These are phyloP conservation scores for Intellagama lesueurii DNA, from an alignment of 2,797 vertebrate species.

Conservation along the genomic window DNA sequence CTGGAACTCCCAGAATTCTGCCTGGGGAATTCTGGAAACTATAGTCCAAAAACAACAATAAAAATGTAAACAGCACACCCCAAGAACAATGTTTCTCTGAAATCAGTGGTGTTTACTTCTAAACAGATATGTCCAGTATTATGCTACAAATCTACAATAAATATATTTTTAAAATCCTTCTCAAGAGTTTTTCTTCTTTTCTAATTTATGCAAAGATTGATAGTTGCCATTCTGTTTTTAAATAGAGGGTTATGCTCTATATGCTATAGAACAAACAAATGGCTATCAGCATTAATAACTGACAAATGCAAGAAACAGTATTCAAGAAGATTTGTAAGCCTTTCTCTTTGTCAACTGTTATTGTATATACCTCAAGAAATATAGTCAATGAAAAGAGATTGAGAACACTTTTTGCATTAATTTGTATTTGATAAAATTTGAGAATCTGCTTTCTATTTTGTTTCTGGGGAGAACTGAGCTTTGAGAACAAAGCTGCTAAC, in stretches of 20 bases:
- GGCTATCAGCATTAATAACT: neutral
- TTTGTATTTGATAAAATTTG: slow-evolving; percentile 49
- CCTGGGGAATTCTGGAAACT: too few relatives aligned
- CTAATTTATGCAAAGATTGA: neutral
- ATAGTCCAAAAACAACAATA: too few relatives aligned
- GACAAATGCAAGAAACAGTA: neutral
- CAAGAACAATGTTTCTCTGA: neutral
- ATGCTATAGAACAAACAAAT: neutral
- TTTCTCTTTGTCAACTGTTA: neutral
- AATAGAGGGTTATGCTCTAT: neutral
- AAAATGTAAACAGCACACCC: too few relatives aligned
- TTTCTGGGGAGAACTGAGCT: slow-evolving; percentile 66
- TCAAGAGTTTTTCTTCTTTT: neutral
- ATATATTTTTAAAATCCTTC: neutral
- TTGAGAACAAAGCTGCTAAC: slow-evolving; percentile 81
- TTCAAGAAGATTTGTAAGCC: neutral
- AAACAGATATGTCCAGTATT: neutral
- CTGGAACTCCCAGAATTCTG: too few relatives aligned
- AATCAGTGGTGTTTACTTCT: neutral
- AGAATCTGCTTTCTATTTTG: slow-evolving; percentile 65
- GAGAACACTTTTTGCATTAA: neutral
- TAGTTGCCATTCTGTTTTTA: neutral
- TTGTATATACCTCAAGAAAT: slow-evolving; percentile 2
- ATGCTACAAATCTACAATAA: neutral
- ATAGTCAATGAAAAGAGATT: slow-evolving; percentile 6